Conservation (phyloP, 2,113 vertebrate genomes). For the Dendrocopos noguchii region DNA sequence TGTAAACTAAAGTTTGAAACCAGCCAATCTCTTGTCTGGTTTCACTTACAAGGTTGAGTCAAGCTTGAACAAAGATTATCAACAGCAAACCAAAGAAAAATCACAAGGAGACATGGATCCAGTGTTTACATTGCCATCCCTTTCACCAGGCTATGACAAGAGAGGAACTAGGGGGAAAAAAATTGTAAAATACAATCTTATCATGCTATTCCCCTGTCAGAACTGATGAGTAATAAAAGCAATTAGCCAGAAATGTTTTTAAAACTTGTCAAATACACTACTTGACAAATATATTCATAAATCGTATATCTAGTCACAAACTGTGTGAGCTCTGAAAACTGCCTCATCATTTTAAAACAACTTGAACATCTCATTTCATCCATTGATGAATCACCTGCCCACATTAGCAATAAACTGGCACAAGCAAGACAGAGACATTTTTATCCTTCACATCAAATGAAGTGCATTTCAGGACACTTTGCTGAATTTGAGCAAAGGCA, state of each 20-base stretch:
- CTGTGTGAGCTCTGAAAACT: slow-evolving; percentile 21
- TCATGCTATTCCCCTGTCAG: background rate
- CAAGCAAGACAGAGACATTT: background rate
- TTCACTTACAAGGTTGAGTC: background rate
- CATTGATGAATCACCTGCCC: slow-evolving; percentile 41
- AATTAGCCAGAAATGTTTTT: slow-evolving; percentile 60
- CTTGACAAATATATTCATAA: slow-evolving; percentile 55
- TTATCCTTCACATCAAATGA: background rate
- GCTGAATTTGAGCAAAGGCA: background rate
- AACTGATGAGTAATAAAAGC: slow-evolving; percentile 50
- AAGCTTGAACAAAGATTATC: background rate
- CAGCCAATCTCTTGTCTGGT: background rate
- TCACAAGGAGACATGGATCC: background rate
- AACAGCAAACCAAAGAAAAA: background rate
- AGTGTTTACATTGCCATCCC: background rate
- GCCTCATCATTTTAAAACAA: slow-evolving; percentile 55
- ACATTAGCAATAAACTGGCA: slow-evolving; percentile 29
- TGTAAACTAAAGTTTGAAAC: background rate
- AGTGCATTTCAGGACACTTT: slow-evolving; percentile 18
- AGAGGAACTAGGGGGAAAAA: background rate
- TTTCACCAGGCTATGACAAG: background rate
- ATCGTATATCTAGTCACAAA: slow-evolving; percentile 26
- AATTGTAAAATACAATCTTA: background rate
- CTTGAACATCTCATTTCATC: slow-evolving; percentile 48
- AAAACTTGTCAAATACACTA: slow-evolving; percentile 44